These are phyloP conservation scores for Orthosia gracilis DNA, from an alignment of 2,888 invertebrate species.

Conservation along the genomic window DNA sequence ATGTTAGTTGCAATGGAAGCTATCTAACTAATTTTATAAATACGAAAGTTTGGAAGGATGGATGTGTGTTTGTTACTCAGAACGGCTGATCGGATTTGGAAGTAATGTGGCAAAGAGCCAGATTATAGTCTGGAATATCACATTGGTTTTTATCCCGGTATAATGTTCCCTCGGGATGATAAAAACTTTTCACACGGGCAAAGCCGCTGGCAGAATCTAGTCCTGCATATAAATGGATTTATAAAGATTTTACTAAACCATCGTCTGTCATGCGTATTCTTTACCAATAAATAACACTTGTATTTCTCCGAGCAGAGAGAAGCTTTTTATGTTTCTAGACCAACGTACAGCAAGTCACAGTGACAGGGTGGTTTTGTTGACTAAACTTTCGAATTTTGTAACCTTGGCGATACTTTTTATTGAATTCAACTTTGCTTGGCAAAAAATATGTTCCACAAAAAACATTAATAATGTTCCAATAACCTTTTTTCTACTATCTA, in stretches of 20 bases:
- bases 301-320: not conserved
- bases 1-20: not conserved
- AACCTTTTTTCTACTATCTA: constrained; percentile 33
- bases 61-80: too few relatives aligned
- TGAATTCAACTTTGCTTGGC: constrained; percentile 16
- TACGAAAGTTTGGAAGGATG: too few relatives aligned
- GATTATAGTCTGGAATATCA: too few relatives aligned
- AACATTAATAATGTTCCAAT: constrained; percentile 35
- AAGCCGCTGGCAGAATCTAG: too few relatives aligned
- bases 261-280: not conserved
- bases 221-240: not conserved
- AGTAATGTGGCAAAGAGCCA: too few relatives aligned
- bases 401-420: constrained; percentile 50
- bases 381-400: constrained; percentile 47
- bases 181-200: too few relatives aligned
- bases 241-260: not conserved
- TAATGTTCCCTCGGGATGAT: too few relatives aligned
- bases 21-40: too few relatives aligned
- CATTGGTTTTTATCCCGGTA: too few relatives aligned
- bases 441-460: constrained; percentile 41
- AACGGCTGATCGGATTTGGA: too few relatives aligned
- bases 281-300: not conserved
- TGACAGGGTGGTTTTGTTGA: constrained; percentile 47
- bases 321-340: constrained; percentile 16
- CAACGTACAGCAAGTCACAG: constrained; percentile 41